Conservation (phyloP, 2,888 invertebrate species). For the Dichetophora obliterata region DNA sequence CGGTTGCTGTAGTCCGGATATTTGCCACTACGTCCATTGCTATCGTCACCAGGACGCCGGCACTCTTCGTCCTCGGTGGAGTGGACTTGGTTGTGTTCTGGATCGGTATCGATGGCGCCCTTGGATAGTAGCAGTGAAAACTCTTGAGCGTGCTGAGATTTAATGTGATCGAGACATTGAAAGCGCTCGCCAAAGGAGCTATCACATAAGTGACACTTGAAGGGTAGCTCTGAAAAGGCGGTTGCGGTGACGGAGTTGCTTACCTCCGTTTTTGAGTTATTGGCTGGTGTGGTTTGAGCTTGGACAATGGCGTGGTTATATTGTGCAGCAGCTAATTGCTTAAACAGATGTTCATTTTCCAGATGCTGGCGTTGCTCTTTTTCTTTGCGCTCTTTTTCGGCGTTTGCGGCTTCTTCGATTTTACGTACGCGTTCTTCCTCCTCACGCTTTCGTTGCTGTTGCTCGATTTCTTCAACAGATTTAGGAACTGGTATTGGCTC, state of each 20-base stretch:
- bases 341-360: slow-evolving; percentile 55
- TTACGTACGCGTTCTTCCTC: slow-evolving; percentile 59
- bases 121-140: slow-evolving; percentile 87
- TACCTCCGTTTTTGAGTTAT: slow-evolving; percentile 33
- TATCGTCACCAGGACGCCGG: slow-evolving; percentile 75
- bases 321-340: slow-evolving; percentile 62
- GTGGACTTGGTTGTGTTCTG: slow-evolving; percentile 48
- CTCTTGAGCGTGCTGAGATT: slow-evolving; percentile 80
- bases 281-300: slow-evolving; percentile 46
- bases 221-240: slow-evolving; percentile 78
- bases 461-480: slow-evolving; percentile 66
- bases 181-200: slow-evolving; percentile 84
- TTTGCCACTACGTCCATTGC: slow-evolving; percentile 76
- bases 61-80: slow-evolving; percentile 74
- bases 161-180: slow-evolving; percentile 86
- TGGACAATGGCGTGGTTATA: slow-evolving; percentile 46
- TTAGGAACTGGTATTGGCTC: slow-evolving; percentile 67
- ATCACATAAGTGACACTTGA: slow-evolving; percentile 94
- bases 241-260: background rate
- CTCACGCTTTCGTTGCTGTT: slow-evolving; percentile 61
- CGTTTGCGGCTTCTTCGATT: slow-evolving; percentile 53
- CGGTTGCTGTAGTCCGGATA: slow-evolving; percentile 90
- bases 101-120: slow-evolving; percentile 78
- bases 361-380: slow-evolving; percentile 50
- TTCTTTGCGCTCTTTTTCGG: slow-evolving; percentile 56